Base-by-base conservation (phyloP, 2,113 vertebrate species). In the Ramphastos sulfuratus region DNA sequence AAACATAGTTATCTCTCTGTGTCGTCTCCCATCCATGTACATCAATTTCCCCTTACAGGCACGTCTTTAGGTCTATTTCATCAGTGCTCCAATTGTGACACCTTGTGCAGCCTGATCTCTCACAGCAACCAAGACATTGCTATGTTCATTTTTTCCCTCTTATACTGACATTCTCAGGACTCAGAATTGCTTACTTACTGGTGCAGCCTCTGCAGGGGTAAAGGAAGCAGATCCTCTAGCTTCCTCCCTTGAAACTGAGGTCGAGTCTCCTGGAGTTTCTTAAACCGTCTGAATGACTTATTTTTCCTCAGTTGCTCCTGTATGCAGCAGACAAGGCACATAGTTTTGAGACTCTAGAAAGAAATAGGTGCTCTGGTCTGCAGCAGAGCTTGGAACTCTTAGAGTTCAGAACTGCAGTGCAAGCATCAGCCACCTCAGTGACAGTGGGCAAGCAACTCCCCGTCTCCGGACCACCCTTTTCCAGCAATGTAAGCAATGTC, bases 191-290 rank as follows among this genome's bases (percentile, higher is more conserved):
- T 85, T 72, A 97, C 98, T 98, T 97, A 99, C 99, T 98, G 98
- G 8, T 97, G 96, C 33, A 99, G 96, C 56, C 99, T 97, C 87
- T 98, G 97, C 48, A 98, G 80, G 8, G 99, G 99, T 70, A 99
- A 97, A 39, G 97, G 95, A 67, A 99, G 98, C 18, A 99, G 78
- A 23, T 99, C 98, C 90, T 99, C 99, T 13, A 99, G 97, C 46
- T 77, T 95, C 27, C 87, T 96, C 39, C 97, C 97, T 61, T 89
- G 95, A 95, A 99, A 98, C 88, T 99, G 98, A 9, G 98, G 98
- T 64, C 99, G 97, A 23, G 98, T 94, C 82, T 99, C 99, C 95
- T 99, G 99, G 13, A 99, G 98, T 69, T 95, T 98, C 94, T 99
- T 99, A 76, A 99, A 99, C 3, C 98, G 97, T 54, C 97, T 96